Conservation (phyloP, 2,797 vertebrate species). For the Fratercula arctica region DNA sequence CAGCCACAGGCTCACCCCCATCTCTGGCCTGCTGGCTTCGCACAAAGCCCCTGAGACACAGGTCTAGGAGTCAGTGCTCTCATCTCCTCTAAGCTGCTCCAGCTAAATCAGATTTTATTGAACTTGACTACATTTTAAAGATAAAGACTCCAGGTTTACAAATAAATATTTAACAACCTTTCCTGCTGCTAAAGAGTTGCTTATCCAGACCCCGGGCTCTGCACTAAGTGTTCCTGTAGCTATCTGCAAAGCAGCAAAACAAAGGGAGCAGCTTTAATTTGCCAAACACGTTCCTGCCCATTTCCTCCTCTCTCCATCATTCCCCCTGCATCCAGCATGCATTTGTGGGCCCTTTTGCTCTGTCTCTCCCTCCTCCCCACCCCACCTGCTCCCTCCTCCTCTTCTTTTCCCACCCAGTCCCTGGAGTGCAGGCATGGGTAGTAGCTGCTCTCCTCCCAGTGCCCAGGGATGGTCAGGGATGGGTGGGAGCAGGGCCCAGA, state of each 20-base stretch:
- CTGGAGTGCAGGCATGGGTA: not conserved
- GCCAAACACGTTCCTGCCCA: not conserved
- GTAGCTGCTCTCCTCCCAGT: not conserved
- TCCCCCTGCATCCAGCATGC: rapidly evolving
- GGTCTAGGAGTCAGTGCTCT: not conserved
- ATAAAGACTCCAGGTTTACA: slow-evolving; percentile 71
- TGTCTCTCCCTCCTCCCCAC: not conserved
- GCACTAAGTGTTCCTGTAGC: slow-evolving; percentile 36
- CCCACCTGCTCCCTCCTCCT: not conserved
- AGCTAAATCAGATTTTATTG: slow-evolving; percentile 65
- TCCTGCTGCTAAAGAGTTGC: slow-evolving; percentile 36
- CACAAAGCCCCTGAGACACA: rapidly evolving
- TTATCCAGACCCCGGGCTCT: not conserved
- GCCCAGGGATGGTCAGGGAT: not conserved
- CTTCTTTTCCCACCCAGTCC: not conserved
- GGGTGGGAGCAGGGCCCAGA: not conserved
- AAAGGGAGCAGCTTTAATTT: slow-evolving; percentile 49
- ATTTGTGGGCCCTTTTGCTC: not conserved
- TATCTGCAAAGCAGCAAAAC: slow-evolving; percentile 50
- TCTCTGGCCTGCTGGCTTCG: not conserved
- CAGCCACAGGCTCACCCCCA: not conserved
- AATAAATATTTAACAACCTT: slow-evolving; percentile 74
- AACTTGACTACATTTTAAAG: slow-evolving; percentile 59
- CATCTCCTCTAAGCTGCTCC: not conserved
- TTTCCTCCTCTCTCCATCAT: not conserved